phyloP scores from a whole-genome alignment of 1,140 invertebrate species.

The Zaprionus inermis region DNA sequence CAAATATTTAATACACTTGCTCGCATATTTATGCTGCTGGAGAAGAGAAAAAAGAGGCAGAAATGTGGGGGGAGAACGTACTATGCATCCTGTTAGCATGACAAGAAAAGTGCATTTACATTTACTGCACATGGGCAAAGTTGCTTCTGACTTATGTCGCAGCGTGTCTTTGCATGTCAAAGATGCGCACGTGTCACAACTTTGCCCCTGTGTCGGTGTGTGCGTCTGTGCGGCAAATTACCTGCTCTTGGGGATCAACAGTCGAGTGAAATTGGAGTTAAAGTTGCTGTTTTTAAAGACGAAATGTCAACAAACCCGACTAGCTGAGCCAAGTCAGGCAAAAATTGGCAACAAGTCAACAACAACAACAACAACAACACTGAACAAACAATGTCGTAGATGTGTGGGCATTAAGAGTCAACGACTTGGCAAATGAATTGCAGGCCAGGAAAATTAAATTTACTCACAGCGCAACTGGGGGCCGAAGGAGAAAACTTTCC shows the following conservation, averaged over 20 bases:
- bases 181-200: not conserved
- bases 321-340: constrained; percentile 55
- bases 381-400: constrained; percentile 64
- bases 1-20: constrained; percentile 17
- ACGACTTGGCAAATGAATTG: constrained; percentile 79
- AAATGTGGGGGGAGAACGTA: not conserved
- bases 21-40: constrained; percentile 3
- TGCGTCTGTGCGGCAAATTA: not conserved
- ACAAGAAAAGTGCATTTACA: constrained; percentile 54
- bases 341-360: constrained; percentile 53
- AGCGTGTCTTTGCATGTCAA: not conserved
- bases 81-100: constrained; percentile 20
- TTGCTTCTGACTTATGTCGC: constrained; percentile 34
- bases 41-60: not conserved
- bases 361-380: constrained; percentile 40
- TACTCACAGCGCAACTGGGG: constrained; percentile 47
- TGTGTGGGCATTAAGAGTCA: constrained; percentile 74
- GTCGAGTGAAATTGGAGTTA: constrained; percentile 25
- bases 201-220: not conserved
- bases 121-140: constrained; percentile 37
- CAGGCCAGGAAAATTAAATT: constrained; percentile 76
- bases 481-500: constrained; percentile 27
- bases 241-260: constrained; percentile 15
- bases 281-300: constrained; percentile 38
- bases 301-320: constrained; percentile 47